Percentiles rank a stretch among this genome's conserved stretches.
phyloP scores from a whole-genome alignment of 2,797 vertebrate species.

The Rhinogobio ventralis region DNA sequence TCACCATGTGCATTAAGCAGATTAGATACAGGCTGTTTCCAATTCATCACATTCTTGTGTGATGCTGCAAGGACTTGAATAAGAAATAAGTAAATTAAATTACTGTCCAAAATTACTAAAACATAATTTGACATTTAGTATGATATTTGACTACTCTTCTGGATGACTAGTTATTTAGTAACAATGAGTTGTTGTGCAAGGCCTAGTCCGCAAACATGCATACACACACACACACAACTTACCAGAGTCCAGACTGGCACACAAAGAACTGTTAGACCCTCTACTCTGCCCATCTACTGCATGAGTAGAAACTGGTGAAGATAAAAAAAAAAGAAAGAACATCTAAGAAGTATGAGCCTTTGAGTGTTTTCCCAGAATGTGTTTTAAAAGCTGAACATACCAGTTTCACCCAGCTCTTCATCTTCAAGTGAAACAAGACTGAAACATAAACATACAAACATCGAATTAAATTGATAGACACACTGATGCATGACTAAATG shows the following conservation, averaged over 20 bases:
- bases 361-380: neutral
- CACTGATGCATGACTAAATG: constrained; percentile 1
- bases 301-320: constrained; percentile 60
- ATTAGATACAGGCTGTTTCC: neutral
- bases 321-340: neutral
- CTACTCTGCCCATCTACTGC: constrained; percentile 65
- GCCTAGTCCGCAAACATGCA: neutral
- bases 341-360: neutral
- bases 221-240: constrained; percentile 42
- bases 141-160: constrained; percentile 3
- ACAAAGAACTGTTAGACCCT: constrained; percentile 56
- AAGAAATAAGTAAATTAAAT: neutral
- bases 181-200: neutral
- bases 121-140: neutral
- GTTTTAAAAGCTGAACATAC: constrained; percentile 67
- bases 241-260: constrained; percentile 66
- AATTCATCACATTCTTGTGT: neutral
- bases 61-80: neutral
- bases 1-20: neutral
- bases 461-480: neutral
- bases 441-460: constrained; percentile 39
- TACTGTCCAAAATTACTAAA: neutral
- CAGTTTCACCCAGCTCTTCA: constrained; percentile 69
- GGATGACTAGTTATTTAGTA: neutral
- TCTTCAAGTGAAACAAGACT: constrained; percentile 85